Evolutionary conservation across 2,888 invertebrate genomes (phyloP), one percentile per base, ranked within the genome.

Genomic region (Slavum lentiscoides): DNA sequence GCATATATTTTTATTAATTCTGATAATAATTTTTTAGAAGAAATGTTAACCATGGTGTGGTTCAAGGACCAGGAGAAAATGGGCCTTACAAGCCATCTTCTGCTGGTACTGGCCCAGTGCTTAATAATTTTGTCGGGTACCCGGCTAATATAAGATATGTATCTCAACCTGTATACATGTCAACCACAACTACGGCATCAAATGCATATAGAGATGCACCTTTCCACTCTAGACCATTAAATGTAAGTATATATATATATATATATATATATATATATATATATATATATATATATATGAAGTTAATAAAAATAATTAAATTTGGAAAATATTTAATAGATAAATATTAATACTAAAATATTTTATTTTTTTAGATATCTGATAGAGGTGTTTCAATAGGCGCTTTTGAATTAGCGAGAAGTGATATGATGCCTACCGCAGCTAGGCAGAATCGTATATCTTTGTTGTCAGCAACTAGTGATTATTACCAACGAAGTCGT

Each of bases 401-500:
- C 39, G 80, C 80, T 43, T 80, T 80, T 80, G 80, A 80, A 64
- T 61, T 80, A 72, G 37, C 72, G 1, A 80, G 80, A 72, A 80
- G 72, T 66, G 80, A 80, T 66, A 80, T 80, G 80, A 80, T 80
- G 80, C 72, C 72, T 64, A 58, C 70, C 11, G 80, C 70, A 23
- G 64, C 55, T 23, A 80, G 80, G 55, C 80, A 64, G 30, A 80
- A 80, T 72, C 80, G 80, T 66, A 80, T 80, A 66, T 80, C 80
- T 43, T 80, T 80, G 43, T 64, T 80, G n/a, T 80, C 80, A 15
- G 80, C 58, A 64, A 66, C 80, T 58, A 80, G 80, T 58, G 80
- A 80, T 80, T 80, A 80, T 70, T 80, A 72, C 23, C 80, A 80
- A 72, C 80, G 80, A 58, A 80, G 80, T 80, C 80, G 80, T 62